phyloP scores from a whole-genome alignment of 2,113 vertebrate genomes.

The Callospermophilus lateralis region DNA sequence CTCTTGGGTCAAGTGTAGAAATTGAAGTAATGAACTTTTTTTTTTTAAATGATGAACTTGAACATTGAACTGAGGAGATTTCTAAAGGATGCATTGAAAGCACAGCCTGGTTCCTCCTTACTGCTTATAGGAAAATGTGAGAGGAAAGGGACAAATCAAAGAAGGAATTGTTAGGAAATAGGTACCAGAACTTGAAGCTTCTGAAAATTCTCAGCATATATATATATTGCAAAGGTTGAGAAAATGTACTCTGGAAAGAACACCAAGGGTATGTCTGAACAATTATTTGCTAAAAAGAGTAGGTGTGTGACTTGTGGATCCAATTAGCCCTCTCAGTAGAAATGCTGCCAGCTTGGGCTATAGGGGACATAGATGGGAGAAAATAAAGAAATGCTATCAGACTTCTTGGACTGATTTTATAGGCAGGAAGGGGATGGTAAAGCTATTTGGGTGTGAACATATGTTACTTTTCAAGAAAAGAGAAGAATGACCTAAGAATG shows the following conservation, averaged over 20 bases:
- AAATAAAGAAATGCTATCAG: not conserved
- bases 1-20: not conserved
- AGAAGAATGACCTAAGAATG: no score
- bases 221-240: not conserved
- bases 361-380: not conserved
- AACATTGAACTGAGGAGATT: slow-evolving; percentile 28
- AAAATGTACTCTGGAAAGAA: not conserved
- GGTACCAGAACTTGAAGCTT: slow-evolving; percentile 3
- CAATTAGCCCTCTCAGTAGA: not conserved
- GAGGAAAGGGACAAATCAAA: slow-evolving; percentile 1
- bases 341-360: not conserved
- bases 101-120: not conserved
- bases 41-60: not conserved
- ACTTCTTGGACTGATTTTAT: not conserved
- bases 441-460: not conserved
- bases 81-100: slow-evolving; percentile 2
- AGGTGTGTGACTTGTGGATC: not conserved
- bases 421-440: not conserved
- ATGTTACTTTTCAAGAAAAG: not conserved
- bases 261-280: not conserved
- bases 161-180: slow-evolving; percentile 8
- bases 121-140: slow-evolving; percentile 9
- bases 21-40: not conserved
- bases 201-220: not conserved
- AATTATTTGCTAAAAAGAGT: not conserved